phyloP scores from a whole-genome alignment of 1,140 invertebrate species.

The Drosophila asahinai region DNA sequence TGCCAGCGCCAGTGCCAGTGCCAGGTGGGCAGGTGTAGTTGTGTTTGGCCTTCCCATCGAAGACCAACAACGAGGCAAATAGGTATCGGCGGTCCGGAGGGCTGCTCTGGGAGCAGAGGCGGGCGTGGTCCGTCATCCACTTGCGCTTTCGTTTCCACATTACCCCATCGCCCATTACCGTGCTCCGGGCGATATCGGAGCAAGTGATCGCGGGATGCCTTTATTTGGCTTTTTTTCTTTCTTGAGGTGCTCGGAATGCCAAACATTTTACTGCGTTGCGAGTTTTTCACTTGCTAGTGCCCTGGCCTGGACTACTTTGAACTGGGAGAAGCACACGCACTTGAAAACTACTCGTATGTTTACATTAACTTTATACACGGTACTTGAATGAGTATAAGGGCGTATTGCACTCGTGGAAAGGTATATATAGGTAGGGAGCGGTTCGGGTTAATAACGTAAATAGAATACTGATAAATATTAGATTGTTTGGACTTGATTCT shows the following conservation, averaged over 20 bases:
- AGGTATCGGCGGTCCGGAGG: slow-evolving; percentile 13
- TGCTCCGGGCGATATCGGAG: slow-evolving; percentile 33
- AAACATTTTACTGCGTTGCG: slow-evolving; percentile 48
- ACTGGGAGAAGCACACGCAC: slow-evolving; percentile 35
- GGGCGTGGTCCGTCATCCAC: slow-evolving; percentile 38
- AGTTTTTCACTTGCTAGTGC: background rate
- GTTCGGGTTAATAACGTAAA: background rate
- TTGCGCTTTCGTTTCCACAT: slow-evolving; percentile 74
- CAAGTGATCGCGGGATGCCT: slow-evolving; percentile 54
- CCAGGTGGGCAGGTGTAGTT: slow-evolving; percentile 10
- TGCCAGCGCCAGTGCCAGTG: background rate
- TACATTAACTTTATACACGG: slow-evolving; percentile 10
- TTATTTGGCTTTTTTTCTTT: slow-evolving; percentile 53
- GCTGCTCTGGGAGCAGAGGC: slow-evolving; percentile 15
- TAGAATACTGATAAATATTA: background rate
- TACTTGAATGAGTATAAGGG: slow-evolving; percentile 1
- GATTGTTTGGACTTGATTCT: background rate
- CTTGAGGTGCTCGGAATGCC: slow-evolving; percentile 58
- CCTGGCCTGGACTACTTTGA: slow-evolving; percentile 2
- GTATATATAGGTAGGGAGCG: slow-evolving; percentile 3
- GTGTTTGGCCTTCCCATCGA: slow-evolving; percentile 27
- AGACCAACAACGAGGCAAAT: slow-evolving; percentile 34
- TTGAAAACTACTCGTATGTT: slow-evolving; percentile 9
- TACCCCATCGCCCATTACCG: slow-evolving; percentile 9
- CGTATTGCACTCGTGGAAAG: background rate